phyloP scores from a whole-genome alignment of 2,888 invertebrate species.

The Ligdia adustata region DNA sequence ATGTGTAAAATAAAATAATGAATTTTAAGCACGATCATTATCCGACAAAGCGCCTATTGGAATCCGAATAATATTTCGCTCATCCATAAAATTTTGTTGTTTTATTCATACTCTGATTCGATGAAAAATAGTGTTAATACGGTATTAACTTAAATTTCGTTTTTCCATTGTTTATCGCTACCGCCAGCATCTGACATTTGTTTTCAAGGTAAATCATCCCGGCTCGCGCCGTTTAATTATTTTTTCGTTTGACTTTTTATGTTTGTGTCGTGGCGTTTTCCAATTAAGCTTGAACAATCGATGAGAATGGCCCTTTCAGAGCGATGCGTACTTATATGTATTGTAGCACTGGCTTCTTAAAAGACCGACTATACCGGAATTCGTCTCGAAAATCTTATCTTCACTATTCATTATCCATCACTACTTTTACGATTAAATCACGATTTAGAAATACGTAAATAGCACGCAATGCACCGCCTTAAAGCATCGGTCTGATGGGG shows the following conservation, averaged over 20 bases:
- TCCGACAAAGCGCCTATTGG: too few species aligned
- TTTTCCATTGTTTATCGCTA: conserved; percentile 73
- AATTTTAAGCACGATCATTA: too few species aligned
- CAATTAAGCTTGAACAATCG: conserved; percentile 16
- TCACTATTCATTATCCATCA: not conserved
- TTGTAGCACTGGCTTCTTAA: conserved; percentile 32
- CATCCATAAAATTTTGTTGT: conserved; percentile 17
- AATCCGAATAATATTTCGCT: not conserved
- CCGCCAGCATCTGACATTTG: conserved; percentile 81
- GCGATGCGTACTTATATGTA: conserved; percentile 19
- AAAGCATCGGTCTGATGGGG: conserved; percentile 29
- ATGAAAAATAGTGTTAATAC: conserved; percentile 24
- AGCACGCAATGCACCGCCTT: conserved; percentile 44
- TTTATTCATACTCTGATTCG: conserved; percentile 7
- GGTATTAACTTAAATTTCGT: conserved; percentile 56
- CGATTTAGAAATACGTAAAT: not conserved
- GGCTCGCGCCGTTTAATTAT: conserved; percentile 46
- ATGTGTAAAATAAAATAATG: not conserved
- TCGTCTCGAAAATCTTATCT: not conserved
- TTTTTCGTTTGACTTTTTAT: conserved; percentile 36
- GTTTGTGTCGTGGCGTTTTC: conserved; percentile 17
- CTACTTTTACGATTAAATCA: conserved; percentile 3
- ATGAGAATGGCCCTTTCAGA: conserved; percentile 7
- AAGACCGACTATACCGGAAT: not conserved
- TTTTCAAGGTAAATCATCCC: conserved; percentile 77